Evolutionary conservation across 2,113 vertebrate species (phyloP), one percentile per base, ranked within the genome.

Genomic region (Sarotherodon lohbergeri): DNA sequence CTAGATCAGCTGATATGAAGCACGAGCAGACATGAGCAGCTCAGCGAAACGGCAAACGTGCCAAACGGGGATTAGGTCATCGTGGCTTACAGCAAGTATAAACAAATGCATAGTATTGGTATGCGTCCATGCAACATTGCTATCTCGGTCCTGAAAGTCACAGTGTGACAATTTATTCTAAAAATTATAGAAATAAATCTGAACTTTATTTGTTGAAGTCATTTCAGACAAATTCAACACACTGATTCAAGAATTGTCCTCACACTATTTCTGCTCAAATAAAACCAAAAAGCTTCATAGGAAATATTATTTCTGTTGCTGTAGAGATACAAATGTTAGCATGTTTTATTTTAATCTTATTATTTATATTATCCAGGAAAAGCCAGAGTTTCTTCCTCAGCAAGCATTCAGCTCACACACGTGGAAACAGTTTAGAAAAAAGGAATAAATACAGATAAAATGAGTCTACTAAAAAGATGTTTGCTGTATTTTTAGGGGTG

Each of bases 1-100:
- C 84, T 39, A 89, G 92, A 94, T 95, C 87, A 86, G 85, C 73
- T 83, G 93, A 93, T 93, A 94, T 68, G 55, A 92, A 91, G 90
- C 90, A 88, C 46, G 61, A 85, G 84, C 86, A 90, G 84, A 57
- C 3, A 11, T 54, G 12, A 2, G 84, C 79, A 76, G 90, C 82
- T 91, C 32, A 8, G 82, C 86, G 71, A 56, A 46, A 89, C 78
- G 80, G 87, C 82, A 87, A 91, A 87, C 61, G 83, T 82, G 57
- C 81, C 84, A 82, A 92, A 59, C 50, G 54, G 55, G 89, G 90
- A 92, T 94, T 87, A 88, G 90, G 79, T 90, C 81, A 88, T 59
- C 68, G 66, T 86, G 41, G 63, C 78, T 63, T 84, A 54, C 14
- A 73, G 86, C 79, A 14, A 56, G 34, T 46, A 71, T 83, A 81